Base-by-base conservation (phyloP, 1,140 invertebrate species). In the Drosophila murphyi region DNA sequence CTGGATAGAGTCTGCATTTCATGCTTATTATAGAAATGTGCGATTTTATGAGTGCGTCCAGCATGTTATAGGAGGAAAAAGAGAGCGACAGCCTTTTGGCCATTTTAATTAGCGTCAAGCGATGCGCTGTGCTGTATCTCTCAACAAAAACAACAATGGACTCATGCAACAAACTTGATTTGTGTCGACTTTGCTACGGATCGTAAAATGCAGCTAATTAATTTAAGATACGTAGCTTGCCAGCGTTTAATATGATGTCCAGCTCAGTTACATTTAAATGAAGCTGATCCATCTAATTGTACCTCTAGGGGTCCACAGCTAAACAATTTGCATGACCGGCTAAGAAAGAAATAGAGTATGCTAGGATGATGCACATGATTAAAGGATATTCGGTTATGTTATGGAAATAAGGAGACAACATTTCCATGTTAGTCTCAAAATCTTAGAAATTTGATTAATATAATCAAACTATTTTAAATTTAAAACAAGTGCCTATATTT, bases 1-100 rank as follows among this genome's bases (percentile, higher is more conserved):
- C 52, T 65, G 48, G 29, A 57, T 59, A 65, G 76, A 47, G 56
- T 41, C 64, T 65, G 72, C 68, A 87, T 85, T 89, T 89, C 78
- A 88, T 88, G 80, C 85, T 81, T 89, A 88, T 88, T 88, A 88
- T 73, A 80, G 72, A 85, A 78, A 89, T 89, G 83, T 80, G 77
- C 67, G 47, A 70, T 89, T 90, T 90, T 90, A 90, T 90, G 85
- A 89, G 60, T 52, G 55, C 64, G 61, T 75, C 41, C 74, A 80
- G 78, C 78, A 73, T 75, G 78, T 68, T 70, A 50, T 76, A 81
- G 75, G 77, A 69, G 67, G 55, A 57, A 61, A 72, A 10, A 39
- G 35, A 43, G 31, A 35, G 10, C 39, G 39, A 41, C 39, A n/a
- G 39, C 80, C 80, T 73, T 78, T 74, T 83, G 83, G 76, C 76